Conservation (phyloP, 2,888 invertebrate genomes). For the Chironomus tentans region DNA sequence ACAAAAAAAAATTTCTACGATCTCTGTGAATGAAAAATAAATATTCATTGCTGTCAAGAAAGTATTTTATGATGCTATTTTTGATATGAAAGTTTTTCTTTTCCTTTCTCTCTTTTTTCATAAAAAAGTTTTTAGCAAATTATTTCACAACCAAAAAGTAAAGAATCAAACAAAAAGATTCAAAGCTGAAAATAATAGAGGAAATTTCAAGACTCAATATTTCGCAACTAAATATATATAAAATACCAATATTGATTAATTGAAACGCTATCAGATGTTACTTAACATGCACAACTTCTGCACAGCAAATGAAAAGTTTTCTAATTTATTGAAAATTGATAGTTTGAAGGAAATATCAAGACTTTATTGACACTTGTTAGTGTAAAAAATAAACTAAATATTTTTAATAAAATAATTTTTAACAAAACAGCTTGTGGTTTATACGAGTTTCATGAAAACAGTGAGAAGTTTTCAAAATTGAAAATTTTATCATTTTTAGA, state of each 20-base stretch:
- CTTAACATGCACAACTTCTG: too few species aligned
- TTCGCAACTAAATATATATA: too few species aligned
- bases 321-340: too few species aligned
- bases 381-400: too few species aligned
- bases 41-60: background rate
- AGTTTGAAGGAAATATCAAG: too few species aligned
- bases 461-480: background rate
- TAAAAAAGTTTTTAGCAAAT: too few species aligned
- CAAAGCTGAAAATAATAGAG: background rate
- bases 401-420: background rate
- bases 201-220: too few species aligned
- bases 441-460: background rate
- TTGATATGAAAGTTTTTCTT: background rate
- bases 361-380: too few species aligned
- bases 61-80: background rate
- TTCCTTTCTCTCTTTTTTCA: too few species aligned
- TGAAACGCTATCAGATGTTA: too few species aligned
- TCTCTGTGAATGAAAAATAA: background rate
- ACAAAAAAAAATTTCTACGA: background rate
- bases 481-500: background rate
- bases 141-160: background rate
- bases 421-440: background rate
- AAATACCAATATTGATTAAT: too few species aligned
- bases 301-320: too few species aligned
- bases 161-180: background rate